phyloP scores from a whole-genome alignment of 2,797 vertebrate genomes.

The Anableps anableps region DNA sequence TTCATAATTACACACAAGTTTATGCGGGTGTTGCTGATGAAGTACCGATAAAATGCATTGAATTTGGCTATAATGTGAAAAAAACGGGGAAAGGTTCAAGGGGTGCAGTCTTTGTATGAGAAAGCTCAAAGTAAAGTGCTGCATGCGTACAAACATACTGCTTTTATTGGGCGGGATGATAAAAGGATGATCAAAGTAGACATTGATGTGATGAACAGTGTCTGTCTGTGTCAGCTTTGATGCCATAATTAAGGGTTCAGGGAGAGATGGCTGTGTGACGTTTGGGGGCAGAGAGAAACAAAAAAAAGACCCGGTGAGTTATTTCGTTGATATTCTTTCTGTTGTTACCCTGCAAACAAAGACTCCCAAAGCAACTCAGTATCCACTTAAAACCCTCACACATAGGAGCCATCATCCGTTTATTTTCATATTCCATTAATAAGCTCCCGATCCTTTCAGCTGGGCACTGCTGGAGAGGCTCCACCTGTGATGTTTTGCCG shows the following conservation, averaged over 20 bases:
- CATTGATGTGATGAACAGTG: conserved; percentile 61
- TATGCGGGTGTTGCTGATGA: background rate
- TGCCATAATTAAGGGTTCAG: conserved; percentile 66
- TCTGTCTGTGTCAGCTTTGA: conserved; percentile 53
- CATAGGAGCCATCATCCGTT: conserved; percentile 15
- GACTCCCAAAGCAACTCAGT: conserved; percentile 1
- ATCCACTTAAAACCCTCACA: conserved; percentile 11
- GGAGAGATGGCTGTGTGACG: conserved; percentile 29
- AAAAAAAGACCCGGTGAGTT: background rate
- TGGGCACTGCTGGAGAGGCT: background rate
- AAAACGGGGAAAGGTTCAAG: background rate
- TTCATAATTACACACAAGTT: background rate
- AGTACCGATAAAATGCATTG: background rate
- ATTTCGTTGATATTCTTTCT: conserved; percentile 21
- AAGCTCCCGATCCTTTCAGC: conserved; percentile 29
- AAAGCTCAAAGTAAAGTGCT: conserved; percentile 21
- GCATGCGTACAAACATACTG: background rate
- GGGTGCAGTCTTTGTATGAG: background rate
- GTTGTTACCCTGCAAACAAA: conserved; percentile 12
- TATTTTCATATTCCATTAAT: conserved; percentile 14
- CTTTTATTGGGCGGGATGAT: conserved; percentile 38
- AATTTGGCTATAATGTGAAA: background rate
- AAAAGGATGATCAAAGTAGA: conserved; percentile 59
- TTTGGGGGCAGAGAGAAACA: conserved; percentile 12
- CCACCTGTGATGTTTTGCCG: conserved; percentile 20